phyloP scores from a whole-genome alignment of 1,140 invertebrate genomes.

The Hypothenemus hampei region DNA sequence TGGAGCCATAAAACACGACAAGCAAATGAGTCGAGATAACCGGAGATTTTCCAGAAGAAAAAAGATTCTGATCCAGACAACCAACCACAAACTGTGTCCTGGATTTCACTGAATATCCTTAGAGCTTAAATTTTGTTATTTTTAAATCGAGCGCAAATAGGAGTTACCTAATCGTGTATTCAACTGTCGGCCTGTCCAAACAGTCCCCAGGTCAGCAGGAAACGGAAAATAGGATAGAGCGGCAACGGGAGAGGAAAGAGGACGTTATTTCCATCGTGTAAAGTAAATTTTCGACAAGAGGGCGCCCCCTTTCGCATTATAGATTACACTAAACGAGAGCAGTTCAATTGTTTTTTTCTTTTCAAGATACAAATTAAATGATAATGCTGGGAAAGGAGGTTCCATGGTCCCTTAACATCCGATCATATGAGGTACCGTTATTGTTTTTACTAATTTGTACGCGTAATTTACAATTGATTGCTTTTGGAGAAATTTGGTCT shows the following conservation, averaged over 20 bases:
- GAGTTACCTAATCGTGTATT: conserved; percentile 36
- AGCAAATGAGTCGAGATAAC: not conserved
- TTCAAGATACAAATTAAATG: no score
- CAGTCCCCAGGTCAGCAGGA: conserved; percentile 35
- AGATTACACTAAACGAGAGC: no score
- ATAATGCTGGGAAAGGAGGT: no score
- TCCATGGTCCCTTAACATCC: no score
- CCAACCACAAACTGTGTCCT: not conserved
- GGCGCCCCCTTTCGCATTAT: conserved; percentile 12
- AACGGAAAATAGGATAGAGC: no score
- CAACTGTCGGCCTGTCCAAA: conserved; percentile 36
- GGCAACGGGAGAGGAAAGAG: conserved; percentile 3
- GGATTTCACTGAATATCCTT: conserved; percentile 10
- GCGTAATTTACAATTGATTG: no score
- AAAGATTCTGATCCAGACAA: not conserved
- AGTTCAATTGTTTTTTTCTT: no score
- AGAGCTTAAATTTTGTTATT: conserved; percentile 10
- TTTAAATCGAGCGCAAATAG: conserved; percentile 19
- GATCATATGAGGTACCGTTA: no score
- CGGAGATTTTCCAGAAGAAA: not conserved
- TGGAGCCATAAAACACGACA: not conserved
- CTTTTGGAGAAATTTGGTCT: no score
- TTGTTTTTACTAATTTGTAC: no score
- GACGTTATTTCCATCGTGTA: conserved; percentile 9
- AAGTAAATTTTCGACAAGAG: conserved; percentile 13